Evolutionary conservation across 2,888 invertebrate genomes (phyloP).

Genomic region (Gymnocheta viridis): DNA sequence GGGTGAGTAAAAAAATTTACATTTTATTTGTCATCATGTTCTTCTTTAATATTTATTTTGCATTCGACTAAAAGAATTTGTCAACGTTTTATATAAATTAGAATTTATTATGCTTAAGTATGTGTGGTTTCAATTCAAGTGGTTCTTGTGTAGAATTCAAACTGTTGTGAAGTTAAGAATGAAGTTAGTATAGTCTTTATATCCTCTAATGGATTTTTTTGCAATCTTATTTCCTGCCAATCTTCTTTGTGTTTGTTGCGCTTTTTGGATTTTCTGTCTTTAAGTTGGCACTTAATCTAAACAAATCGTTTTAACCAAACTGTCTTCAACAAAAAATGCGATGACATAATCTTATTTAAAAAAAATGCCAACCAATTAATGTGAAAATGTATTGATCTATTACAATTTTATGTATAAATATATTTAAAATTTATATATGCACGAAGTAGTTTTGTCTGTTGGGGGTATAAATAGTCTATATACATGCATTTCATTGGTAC

Average conservation of each 20-base stretch:
- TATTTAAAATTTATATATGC: background rate
- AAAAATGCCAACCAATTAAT: background rate
- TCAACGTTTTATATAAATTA: slow-evolving; percentile 59
- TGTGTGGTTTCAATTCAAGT: background rate
- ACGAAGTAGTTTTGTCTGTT: no score
- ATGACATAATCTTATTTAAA: background rate
- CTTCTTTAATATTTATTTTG: background rate
- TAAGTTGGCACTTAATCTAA: background rate
- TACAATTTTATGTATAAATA: background rate
- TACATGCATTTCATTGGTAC: no score
- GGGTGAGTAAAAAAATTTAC: slow-evolving; percentile 63
- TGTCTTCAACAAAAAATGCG: background rate
- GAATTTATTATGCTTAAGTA: slow-evolving; percentile 53
- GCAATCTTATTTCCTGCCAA: background rate
- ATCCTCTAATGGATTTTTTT: background rate
- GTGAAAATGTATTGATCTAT: background rate
- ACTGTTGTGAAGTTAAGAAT: background rate
- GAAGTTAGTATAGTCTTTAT: background rate
- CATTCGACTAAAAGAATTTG: slow-evolving; percentile 48
- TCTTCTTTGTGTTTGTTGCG: background rate
- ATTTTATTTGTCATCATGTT: slow-evolving; percentile 63
- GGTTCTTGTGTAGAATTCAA: background rate
- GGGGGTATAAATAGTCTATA: no score
- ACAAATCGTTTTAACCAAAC: background rate
- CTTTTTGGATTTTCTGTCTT: background rate